These are phyloP conservation scores for Drosophila atripex DNA, from an alignment of 2,888 invertebrate genomes.

Conservation along the genomic window DNA sequence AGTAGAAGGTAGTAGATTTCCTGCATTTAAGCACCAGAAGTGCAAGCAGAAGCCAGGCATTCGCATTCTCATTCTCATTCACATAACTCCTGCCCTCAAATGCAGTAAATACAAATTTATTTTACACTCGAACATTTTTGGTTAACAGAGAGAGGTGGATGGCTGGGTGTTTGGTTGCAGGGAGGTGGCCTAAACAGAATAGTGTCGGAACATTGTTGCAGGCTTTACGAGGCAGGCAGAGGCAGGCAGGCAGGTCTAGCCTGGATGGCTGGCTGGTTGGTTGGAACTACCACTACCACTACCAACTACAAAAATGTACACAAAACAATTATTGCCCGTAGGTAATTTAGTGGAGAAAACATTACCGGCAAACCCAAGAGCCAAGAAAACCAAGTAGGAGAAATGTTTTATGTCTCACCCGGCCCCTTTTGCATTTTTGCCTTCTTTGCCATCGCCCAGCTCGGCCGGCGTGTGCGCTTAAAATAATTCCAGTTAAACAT, in stretches of 20 bases:
- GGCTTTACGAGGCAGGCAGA: constrained; percentile 37
- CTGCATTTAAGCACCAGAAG: constrained; percentile 34
- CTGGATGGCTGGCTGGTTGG: neutral
- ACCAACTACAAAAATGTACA: constrained; percentile 52
- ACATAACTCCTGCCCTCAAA: constrained; percentile 32
- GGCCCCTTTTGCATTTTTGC: neutral
- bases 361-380: constrained; percentile 52
- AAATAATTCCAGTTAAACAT: constrained; percentile 78
- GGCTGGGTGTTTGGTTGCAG: neutral
- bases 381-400: constrained; percentile 4
- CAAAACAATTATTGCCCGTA: constrained; percentile 77
- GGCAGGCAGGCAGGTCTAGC: neutral
- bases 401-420: constrained; percentile 42
- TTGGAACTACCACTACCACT: neutral
- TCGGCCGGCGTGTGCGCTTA: constrained; percentile 57
- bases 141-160: neutral
- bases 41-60: constrained; percentile 26
- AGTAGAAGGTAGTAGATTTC: neutral
- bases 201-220: constrained; percentile 45
- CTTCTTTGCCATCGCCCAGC: no score
- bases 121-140: constrained; percentile 56
- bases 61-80: neutral
- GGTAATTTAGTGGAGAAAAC: constrained; percentile 77
- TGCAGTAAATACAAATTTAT: constrained; percentile 66
- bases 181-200: neutral